Evolutionary conservation across 2,888 invertebrate genomes (phyloP), one percentile per base, ranked within the genome.

Genomic region (Rutpela maculata): DNA sequence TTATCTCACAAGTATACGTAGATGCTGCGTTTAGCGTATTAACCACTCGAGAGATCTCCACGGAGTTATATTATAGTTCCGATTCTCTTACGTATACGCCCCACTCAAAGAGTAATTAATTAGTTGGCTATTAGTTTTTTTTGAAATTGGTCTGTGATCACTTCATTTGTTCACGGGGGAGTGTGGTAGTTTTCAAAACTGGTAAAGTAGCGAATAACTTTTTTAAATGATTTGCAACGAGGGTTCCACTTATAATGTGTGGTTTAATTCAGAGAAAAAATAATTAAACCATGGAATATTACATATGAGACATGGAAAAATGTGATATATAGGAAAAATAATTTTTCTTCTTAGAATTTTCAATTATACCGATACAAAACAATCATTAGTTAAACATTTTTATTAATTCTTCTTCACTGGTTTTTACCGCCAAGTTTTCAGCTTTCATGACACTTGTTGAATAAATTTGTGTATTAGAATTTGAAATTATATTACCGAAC

Each of bases 81-180:
- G 78, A 80, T 80, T 79, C 79, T 75, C 80, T 81, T 81, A 81
- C 81, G 81, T 79, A 79, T 78, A 71, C 78, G 78, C 81, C 80
- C 78, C 79, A 79, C 80, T 77, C 82, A 60, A 11, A 55, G 50
- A 56, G 74, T 19, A 38, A 60, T 50, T 77, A 69, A 76, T 77
- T 77, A 67, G 69, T 60, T 35, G 56, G 56, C 63, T 63, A 68
- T 68, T 69, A 59, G 56, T 31, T 74, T 63, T 74, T 75, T 75
- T 69, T 74, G 70, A n/a, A 70, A 65, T 75, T 65, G 62, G 75
- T n/a, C 50, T 67, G 18, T n/a, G 67, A 68, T 66, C 38, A 35
- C 26, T 59, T 55, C 50, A 43, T 17, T 66, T 65, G 18, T 63
- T 55, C 56, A 50, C 63, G 31, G 50, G 31, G 63, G 62, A 12